phyloP scores from a whole-genome alignment of 2,797 vertebrate genomes.

The Petrocephalus schoutedeni region DNA sequence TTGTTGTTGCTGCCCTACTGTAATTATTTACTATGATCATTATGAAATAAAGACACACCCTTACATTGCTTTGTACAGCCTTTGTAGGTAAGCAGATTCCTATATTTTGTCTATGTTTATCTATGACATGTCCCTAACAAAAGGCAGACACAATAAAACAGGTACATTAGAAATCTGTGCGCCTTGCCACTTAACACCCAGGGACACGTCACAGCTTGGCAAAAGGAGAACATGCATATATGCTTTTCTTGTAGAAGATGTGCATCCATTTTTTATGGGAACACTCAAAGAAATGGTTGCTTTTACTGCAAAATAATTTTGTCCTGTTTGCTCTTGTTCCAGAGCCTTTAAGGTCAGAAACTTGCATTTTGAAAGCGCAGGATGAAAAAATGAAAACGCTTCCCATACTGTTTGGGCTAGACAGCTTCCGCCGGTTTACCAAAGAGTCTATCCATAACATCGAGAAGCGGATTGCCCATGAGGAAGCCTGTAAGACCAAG shows the following conservation, averaged over 20 bases:
- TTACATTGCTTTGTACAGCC: neutral
- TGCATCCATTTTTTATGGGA: neutral
- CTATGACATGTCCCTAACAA: neutral
- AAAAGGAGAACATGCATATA: neutral
- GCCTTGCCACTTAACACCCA: neutral
- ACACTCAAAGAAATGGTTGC: neutral
- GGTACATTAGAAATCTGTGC: neutral
- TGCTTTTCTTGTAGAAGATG: neutral
- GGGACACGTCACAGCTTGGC: neutral
- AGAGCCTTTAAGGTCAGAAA: neutral
- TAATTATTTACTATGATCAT: neutral
- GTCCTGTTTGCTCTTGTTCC: neutral
- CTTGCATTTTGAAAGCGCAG: slow-evolving; percentile 81
- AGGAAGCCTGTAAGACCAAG: slow-evolving; percentile 76
- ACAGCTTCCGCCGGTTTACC: slow-evolving; percentile 91
- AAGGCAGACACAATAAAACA: neutral
- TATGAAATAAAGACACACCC: neutral
- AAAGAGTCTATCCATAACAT: slow-evolving; percentile 92
- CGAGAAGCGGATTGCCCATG: slow-evolving; percentile 84
- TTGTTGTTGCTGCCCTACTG: neutral
- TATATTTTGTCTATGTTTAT: neutral
- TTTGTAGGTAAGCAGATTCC: neutral
- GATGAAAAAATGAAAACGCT: slow-evolving; percentile 99
- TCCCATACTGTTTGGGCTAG: slow-evolving; percentile 97
- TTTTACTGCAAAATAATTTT: neutral